A percentile compares a stretch with the other conserved stretches of the same genome.
These are phyloP conservation scores for Paramuricea clavata DNA, from an alignment of 92 coral and sea anemone species.

Conservation along the genomic window DNA sequence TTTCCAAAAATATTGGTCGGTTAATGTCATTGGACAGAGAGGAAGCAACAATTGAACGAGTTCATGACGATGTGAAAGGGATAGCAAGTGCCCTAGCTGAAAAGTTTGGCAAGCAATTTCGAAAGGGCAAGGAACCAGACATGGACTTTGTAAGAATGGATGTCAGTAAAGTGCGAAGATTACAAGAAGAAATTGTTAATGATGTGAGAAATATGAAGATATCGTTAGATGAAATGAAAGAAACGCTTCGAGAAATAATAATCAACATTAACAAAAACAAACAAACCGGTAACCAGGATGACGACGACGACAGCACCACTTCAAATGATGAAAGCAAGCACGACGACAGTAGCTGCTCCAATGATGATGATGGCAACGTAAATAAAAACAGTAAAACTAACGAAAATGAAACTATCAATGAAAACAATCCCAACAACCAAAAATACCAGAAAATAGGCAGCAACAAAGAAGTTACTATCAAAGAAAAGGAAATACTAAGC, in stretches of 20 bases:
- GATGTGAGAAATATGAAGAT: constrained; percentile 34
- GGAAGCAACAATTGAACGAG: constrained; percentile 31
- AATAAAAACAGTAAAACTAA: background rate
- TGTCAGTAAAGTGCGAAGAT: background rate
- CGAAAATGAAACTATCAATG: too few relatives aligned
- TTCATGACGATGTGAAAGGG: constrained; percentile 13
- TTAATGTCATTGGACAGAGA: constrained; percentile 7
- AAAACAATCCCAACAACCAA: too few relatives aligned
- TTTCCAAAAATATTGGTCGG: constrained; percentile 24
- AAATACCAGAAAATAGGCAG: too few relatives aligned
- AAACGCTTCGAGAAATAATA: background rate
- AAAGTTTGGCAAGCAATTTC: constrained; percentile 11
- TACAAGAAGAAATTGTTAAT: constrained; percentile 14
- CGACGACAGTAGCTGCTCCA: background rate
- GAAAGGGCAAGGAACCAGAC: constrained; percentile 18
- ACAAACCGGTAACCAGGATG: background rate
- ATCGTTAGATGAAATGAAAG: constrained; percentile 1
- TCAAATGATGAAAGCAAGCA: background rate
- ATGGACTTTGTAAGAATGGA: constrained; percentile 15
- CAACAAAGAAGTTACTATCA: background rate
- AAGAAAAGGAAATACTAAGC: background rate
- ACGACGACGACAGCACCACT: constrained; percentile 11
- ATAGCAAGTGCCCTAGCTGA: constrained; percentile 5
- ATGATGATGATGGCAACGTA: background rate
- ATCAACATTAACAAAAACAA: background rate